Conservation (phyloP, 2,113 vertebrate genomes). For the Microtus oregoni region DNA sequence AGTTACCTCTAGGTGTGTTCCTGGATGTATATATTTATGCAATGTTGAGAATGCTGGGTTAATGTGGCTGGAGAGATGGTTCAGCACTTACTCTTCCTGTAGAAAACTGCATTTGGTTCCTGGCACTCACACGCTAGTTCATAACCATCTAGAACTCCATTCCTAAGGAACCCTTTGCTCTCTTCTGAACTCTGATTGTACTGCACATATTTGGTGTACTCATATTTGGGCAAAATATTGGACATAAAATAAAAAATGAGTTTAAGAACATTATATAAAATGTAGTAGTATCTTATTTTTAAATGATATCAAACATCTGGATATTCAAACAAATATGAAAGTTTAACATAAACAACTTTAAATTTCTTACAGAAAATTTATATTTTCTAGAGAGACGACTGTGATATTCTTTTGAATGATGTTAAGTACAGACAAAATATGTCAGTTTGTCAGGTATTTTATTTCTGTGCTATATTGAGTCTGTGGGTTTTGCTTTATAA, state of each 20-base stretch:
- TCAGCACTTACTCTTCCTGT: neutral
- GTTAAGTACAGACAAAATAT: constrained; percentile 53
- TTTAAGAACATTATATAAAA: neutral
- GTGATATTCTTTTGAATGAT: constrained; percentile 37
- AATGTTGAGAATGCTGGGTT: neutral
- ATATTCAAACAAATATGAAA: constrained; percentile 8
- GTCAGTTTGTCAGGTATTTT: constrained; percentile 12
- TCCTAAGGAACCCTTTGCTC: neutral
- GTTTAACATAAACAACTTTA: neutral
- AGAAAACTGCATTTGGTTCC: neutral
- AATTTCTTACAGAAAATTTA: constrained; percentile 5
- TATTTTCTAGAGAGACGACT: neutral
- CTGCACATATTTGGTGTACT: neutral
- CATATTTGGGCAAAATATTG: neutral
- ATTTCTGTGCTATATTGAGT: constrained; percentile 28
- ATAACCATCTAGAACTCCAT: neutral
- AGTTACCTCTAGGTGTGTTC: neutral
- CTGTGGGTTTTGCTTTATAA: constrained; percentile 58
- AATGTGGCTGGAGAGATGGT: neutral
- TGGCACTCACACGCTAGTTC: too few relatives aligned
- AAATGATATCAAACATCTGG: neutral
- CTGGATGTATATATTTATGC: constrained; percentile 39
- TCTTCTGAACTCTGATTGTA: neutral
- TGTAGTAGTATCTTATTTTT: constrained; percentile 5
- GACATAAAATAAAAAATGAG: neutral